Conservation (phyloP, 2,888 invertebrate genomes). For the Peribatodes rhomboidaria region DNA sequence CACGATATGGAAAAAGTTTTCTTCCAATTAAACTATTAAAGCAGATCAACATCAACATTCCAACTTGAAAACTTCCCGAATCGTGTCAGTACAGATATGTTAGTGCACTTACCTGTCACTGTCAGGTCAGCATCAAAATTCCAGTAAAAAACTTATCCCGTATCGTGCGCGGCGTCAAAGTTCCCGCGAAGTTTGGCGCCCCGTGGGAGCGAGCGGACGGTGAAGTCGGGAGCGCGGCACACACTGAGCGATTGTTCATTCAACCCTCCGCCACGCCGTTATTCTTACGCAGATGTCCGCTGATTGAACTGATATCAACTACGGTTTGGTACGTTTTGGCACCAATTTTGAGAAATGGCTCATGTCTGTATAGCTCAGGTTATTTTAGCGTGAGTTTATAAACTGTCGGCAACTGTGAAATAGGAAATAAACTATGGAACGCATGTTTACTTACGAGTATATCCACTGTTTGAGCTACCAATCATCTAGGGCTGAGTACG, state of each 20-base stretch:
- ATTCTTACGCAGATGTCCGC: conserved; percentile 83
- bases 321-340: conserved; percentile 24
- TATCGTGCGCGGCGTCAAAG: conserved; percentile 48
- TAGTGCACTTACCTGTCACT: conserved; percentile 39
- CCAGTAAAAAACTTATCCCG: conserved; percentile 43
- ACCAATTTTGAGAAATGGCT: neutral
- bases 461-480: no score
- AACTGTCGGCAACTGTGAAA: no score
- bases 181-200: conserved; percentile 68
- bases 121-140: conserved; percentile 31
- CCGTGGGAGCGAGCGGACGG: conserved; percentile 67
- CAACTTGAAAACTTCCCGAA: no score
- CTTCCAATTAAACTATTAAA: no score
- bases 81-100: neutral
- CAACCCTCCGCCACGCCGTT: conserved; percentile 75
- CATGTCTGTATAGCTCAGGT: neutral
- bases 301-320: conserved; percentile 64
- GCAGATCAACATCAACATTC: no score
- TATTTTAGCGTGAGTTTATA: no score
- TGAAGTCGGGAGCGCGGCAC: conserved; percentile 70
- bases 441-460: no score
- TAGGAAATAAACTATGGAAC: no score
- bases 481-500: no score
- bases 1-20: no score
- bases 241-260: conserved; percentile 83